Conservation (phyloP, 2,113 vertebrate species). For the Oreamnos americanus region DNA sequence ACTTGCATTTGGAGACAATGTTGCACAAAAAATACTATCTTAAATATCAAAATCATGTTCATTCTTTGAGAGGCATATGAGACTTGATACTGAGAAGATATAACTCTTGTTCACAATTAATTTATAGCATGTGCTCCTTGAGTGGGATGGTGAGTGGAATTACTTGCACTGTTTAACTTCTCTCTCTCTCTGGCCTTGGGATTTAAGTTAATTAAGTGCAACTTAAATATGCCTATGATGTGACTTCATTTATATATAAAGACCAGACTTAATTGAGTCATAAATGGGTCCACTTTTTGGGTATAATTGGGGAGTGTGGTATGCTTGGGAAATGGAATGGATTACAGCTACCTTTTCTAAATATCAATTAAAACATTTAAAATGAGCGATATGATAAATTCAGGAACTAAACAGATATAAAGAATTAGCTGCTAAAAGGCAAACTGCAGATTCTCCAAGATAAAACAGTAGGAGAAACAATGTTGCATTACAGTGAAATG, state of each 20-base stretch:
- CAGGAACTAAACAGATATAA: neutral
- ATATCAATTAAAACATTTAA: slow-evolving; percentile 11
- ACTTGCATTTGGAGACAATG: neutral
- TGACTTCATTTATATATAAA: slow-evolving; percentile 12
- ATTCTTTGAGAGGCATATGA: slow-evolving; percentile 16
- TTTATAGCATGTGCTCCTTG: slow-evolving; percentile 21
- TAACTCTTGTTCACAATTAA: slow-evolving; percentile 46
- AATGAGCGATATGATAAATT: neutral
- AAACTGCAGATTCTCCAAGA: neutral
- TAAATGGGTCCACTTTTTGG: neutral
- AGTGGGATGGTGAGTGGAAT: slow-evolving; percentile 29
- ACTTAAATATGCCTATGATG: neutral
- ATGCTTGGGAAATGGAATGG: neutral
- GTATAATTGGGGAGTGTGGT: neutral
- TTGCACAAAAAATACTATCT: slow-evolving; percentile 8
- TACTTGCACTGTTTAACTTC: slow-evolving; percentile 18
- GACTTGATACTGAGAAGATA: slow-evolving; percentile 12
- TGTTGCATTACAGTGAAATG: neutral
- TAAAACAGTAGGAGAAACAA: neutral
- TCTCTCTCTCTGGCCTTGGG: neutral
- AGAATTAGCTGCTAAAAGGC: neutral
- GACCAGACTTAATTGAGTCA: slow-evolving; percentile 15
- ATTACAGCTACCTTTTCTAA: neutral
- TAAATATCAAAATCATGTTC: slow-evolving; percentile 26
- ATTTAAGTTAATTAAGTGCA: slow-evolving; percentile 29